Conservation (phyloP, 2,113 vertebrate genomes). For the Oryzias celebensis region DNA sequence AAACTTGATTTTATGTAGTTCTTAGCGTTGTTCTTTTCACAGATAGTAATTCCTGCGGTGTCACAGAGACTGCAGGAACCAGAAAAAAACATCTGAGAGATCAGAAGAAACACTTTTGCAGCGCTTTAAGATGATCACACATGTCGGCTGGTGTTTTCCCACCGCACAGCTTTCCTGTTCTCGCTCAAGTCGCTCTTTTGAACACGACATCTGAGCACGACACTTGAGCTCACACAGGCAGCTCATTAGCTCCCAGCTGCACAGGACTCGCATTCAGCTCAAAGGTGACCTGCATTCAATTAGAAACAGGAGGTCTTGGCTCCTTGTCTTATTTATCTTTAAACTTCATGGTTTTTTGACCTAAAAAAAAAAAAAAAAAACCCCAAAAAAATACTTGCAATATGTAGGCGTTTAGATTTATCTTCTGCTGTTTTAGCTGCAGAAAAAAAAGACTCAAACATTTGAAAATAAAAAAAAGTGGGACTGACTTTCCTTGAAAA, state of each 20-base stretch:
- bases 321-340: conserved; percentile 45
- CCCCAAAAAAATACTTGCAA: not conserved
- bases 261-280: conserved; percentile 27
- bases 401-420: too few species aligned
- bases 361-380: conserved; percentile 28
- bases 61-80: too few species aligned
- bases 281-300: conserved; percentile 32
- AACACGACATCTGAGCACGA: conserved; percentile 22
- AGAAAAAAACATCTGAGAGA: too few species aligned
- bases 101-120: too few species aligned
- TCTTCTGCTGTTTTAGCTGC: too few species aligned
- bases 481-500: too few species aligned
- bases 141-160: not conserved
- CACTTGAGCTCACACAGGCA: conserved; percentile 23
- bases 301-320: conserved; percentile 33
- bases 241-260: conserved; percentile 42
- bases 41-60: too few species aligned
- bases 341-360: too few species aligned
- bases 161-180: conserved; percentile 22
- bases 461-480: too few species aligned
- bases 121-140: conserved; percentile 13
- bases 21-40: too few species aligned
- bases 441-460: too few species aligned
- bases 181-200: conserved; percentile 21
- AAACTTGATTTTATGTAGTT: too few species aligned